Evolutionary conservation across 53 echinoderm and acorn worm genomes (phyloP).

Genomic region (Antedon mediterranea): DNA sequence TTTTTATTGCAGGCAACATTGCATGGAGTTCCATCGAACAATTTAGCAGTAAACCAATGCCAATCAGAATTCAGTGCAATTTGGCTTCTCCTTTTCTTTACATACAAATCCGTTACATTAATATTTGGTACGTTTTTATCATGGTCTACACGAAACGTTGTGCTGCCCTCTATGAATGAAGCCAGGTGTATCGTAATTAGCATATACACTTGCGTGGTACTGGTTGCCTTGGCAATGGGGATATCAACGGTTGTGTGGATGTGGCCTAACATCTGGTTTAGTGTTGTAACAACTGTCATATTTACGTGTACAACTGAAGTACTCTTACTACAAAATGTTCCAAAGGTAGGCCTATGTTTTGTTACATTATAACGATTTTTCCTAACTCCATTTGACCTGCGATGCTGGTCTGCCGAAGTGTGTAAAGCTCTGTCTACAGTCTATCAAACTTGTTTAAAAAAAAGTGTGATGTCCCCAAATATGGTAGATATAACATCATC

Average conservation of each 20-base stretch:
- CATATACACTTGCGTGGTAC: constrained; percentile 83
- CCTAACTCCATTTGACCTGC: no score
- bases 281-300: constrained; percentile 51
- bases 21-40: not conserved
- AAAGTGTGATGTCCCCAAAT: no score
- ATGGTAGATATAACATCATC: no score
- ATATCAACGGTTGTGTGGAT: constrained; percentile 38
- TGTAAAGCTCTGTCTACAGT: no score
- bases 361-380: no score
- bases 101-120: constrained; percentile 48
- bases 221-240: constrained; percentile 53
- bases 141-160: constrained; percentile 91
- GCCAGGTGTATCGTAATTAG: constrained; percentile 79
- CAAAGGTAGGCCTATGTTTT: constrained; percentile 66
- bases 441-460: no score
- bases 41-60: constrained; percentile 26
- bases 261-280: constrained; percentile 91
- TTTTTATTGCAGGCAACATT: not conserved
- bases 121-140: constrained; percentile 81
- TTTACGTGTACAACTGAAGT: constrained; percentile 64
- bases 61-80: constrained; percentile 36
- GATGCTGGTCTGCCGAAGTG: no score
- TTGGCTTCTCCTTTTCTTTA: constrained; percentile 51
- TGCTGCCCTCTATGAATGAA: constrained; percentile 91
- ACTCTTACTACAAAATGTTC: constrained; percentile 64